Evolutionary conservation across 2,113 vertebrate genomes (phyloP).

Genomic region (Antidorcas marsupialis): DNA sequence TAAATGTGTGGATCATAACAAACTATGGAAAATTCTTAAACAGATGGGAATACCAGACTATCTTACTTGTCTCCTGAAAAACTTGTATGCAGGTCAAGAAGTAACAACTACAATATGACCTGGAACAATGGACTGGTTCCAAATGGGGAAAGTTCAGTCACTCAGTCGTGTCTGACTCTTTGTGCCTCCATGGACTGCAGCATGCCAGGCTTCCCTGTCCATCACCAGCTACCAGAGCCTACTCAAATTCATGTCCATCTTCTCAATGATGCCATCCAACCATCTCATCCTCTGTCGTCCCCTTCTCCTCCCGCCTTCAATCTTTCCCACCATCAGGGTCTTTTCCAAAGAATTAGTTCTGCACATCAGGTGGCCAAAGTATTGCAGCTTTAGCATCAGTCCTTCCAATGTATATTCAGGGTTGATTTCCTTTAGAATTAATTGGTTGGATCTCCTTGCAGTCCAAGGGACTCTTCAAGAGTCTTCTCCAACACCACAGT

Average conservation of each 20-base stretch:
- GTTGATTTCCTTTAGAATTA: background rate
- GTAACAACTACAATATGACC: background rate
- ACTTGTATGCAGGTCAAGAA: background rate
- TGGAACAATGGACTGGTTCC: background rate
- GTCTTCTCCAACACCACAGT: background rate
- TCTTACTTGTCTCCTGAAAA: background rate
- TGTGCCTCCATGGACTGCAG: fast-evolving
- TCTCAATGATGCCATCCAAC: background rate
- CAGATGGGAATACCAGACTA: background rate
- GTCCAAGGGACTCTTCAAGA: background rate
- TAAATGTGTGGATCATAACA: background rate
- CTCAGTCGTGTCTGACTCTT: background rate
- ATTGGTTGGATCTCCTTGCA: background rate
- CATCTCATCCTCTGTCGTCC: background rate
- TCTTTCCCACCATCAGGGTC: background rate
- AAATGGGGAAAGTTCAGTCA: background rate
- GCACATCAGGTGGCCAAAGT: background rate
- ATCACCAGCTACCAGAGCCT: background rate
- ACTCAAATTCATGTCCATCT: background rate
- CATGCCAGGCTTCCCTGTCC: background rate
- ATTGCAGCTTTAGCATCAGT: background rate
- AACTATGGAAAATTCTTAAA: background rate
- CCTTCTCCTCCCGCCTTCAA: background rate
- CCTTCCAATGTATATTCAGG: background rate
- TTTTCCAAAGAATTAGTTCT: background rate